phyloP scores from a whole-genome alignment of 2,113 vertebrate genomes.

The Fukomys damarensis region DNA sequence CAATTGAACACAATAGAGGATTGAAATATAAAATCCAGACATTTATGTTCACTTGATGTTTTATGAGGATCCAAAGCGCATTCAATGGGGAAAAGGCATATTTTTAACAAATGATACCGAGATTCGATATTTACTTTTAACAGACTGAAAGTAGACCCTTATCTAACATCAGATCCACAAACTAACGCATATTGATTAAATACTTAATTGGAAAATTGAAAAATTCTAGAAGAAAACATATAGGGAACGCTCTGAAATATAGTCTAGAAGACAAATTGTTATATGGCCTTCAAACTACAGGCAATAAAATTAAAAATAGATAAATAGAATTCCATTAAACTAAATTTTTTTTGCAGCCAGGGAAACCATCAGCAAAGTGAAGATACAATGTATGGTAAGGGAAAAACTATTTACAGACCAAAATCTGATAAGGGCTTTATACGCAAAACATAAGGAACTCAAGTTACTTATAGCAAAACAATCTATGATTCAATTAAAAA shows the following conservation, averaged over 20 bases:
- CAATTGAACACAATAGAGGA: neutral
- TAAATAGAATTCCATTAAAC: no score
- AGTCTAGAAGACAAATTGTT: neutral
- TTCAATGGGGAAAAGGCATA: neutral
- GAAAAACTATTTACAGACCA: neutral
- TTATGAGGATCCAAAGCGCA: neutral
- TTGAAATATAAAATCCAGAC: neutral
- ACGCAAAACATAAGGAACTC: neutral
- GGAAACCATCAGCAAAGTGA: neutral
- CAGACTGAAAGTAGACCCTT: neutral
- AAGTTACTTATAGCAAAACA: neutral
- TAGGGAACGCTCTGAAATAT: neutral
- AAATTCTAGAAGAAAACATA: neutral
- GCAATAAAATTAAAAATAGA: neutral
- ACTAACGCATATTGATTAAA: neutral
- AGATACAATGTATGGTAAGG: neutral
- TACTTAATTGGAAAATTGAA: neutral
- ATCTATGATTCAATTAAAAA: neutral
- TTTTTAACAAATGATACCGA: neutral
- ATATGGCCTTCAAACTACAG: neutral
- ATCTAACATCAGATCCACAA: neutral
- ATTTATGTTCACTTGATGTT: neutral
- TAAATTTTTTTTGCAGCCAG: no score
- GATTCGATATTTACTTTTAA: neutral
- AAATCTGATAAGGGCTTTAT: neutral